Base-by-base conservation (phyloP, 2,797 vertebrate species). In the Darevskia mixta region DNA sequence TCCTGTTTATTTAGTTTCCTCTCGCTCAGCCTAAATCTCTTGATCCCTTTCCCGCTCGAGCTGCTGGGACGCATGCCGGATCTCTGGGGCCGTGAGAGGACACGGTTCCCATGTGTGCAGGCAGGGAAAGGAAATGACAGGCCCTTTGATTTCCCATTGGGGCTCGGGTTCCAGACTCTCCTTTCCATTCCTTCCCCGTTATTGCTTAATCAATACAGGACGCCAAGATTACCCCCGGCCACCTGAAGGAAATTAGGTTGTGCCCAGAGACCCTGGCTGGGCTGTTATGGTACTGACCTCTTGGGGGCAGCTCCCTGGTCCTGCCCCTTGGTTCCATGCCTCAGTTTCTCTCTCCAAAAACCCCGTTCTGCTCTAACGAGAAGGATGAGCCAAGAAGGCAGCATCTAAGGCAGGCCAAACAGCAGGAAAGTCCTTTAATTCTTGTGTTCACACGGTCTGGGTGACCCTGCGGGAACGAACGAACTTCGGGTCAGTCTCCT, bases 1-100 rank as follows among this genome's bases (percentile, higher is more conserved):
- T 20, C 18, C 82, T 81, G 77, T 90, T 90, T 84, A n/a, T 87
- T 87, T 67, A 32, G 58, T 35, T 83, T 64, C 13, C 49, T 79
- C 29, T 32, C 20, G 61, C 15, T 71, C 5, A 1, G 71, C 58
- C 35, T 35, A 87, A 58, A 80, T 71, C 32, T 80, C 77, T 35
- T 55, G 67, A 77, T 77, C 25, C 61, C 20, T 45, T 84, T 79
- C 66, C 82, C 20, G 2, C 32, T 43, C 32, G 5, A 72, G 64
- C 64, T 20, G 79, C 73, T 76, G 45, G 27, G 61, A 80, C 32
- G 76, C 2, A 8, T 18, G 35, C 15, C 1, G 18, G 71, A 82
- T 45, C 11, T 2, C 38, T 41, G 17, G 66, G 71, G 49, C 71
- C 69, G 3, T 4, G 8, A 25, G 45, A 61, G 29, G 83, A 81